Evolutionary conservation across 2,888 invertebrate genomes (phyloP), one percentile per base, ranked within the genome.

Genomic region (Megalurothrips usitatus): DNA sequence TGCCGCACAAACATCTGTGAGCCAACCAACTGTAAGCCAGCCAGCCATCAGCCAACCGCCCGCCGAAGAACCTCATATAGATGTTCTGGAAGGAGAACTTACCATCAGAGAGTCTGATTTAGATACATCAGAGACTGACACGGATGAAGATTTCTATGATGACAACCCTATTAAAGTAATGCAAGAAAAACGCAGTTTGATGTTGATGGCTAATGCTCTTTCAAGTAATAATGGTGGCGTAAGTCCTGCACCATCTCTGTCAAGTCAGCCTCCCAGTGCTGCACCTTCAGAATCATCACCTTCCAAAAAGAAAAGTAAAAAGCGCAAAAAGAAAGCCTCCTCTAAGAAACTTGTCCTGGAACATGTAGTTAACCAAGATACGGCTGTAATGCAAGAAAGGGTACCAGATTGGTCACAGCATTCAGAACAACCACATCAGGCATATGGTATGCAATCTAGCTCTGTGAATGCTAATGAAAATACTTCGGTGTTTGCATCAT

Each of bases 101-200:
- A 88, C 91, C 0, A 91, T 95, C 82, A 90, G 91, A 58, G 96
- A 96, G 87, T 94, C 94, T 0, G 96, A 96, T 87, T 89, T 96
- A 80, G 95, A 95, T 84, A 96, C 96, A 0, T 92, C 93, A 23
- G 94, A 95, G 87, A 93, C 94, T 80, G 94, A 94, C 83, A 95
- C 95, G 0, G 95, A 95, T 86, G 95, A 95, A 88, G 95, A 95
- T 84, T 95, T 95, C 87, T 96, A 95, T 86, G 95, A 96, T 86
- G 91, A 94, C 84, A 91, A 94, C 87, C 95, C 95, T 0, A 94
- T 94, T 84, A 90, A 90, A 85, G 87, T 93, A 82, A 94, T 93
- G 1, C 92, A 92, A 17, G 94, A 94, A 85, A 95, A 94, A 86
- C 91, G 94, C 6, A 92, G 92, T 84, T 86, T 93, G 81, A 86